Evolutionary conservation across 2,888 invertebrate genomes (phyloP), one percentile per base, ranked within the genome.

Genomic region (Agrotis clavis): DNA sequence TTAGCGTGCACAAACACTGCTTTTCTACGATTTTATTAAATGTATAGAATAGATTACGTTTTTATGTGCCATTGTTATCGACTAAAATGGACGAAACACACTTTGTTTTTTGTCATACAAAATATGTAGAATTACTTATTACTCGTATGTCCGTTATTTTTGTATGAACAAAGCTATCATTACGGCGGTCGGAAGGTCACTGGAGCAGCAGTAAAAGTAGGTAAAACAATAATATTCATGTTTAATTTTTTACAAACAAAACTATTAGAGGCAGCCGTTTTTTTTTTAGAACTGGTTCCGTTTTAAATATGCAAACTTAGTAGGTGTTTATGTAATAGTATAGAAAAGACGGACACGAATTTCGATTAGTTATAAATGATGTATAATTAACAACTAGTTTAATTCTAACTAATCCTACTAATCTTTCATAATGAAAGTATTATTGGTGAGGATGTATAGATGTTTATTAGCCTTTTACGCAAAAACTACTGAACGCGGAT

Each of bases 161-260:
- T 16, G 48, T 67, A 63, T 60, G 53, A 70, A 84, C 82, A 81
- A 75, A 77, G 71, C 67, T 86, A 73, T 82, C 66, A 82, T 86
- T 86, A 76, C 54, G 41, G 61, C 41, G 60, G 71, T 71, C 73
- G 73, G 71, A 81, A 86, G 85, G 85, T 86, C 65, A 85, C 57
- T 78, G 47, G 85, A 78, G 54, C 81, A 78, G 14, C 67, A 68
- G 85, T 85, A 85, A 86, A 85, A 85, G 83, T 83, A 74, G 83
- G 72, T 70, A 71, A 78, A 59, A 67, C 67, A 47, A 79, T 82
- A 60, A 73, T 84, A 71, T 68, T 3, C 48, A 71, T 60, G 59
- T 21, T 74, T 45, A 57, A n/a, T 72, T 71, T 72, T 73, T 70
- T 60, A 41, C 21, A 48, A 68, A 65, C 64, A 53, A 18, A 16